phyloP scores from a whole-genome alignment of 2,797 vertebrate genomes.

The Crotalus adamanteus region DNA sequence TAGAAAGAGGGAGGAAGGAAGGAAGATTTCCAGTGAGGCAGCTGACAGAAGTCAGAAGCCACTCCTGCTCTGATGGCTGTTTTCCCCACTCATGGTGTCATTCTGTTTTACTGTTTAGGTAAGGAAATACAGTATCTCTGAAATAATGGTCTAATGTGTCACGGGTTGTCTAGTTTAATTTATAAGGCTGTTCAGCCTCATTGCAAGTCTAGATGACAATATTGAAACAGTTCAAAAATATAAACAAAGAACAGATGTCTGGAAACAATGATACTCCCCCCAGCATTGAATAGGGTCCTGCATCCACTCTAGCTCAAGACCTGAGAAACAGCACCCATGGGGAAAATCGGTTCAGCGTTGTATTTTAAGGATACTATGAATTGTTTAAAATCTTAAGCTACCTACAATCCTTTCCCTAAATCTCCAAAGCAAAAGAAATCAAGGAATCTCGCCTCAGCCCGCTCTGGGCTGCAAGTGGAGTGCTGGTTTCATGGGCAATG shows the following conservation, averaged over 20 bases:
- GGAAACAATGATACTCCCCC: neutral
- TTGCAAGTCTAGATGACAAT: neutral
- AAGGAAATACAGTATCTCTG: neutral
- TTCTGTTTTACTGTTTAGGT: neutral
- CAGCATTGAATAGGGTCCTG: neutral
- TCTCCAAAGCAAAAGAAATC: neutral
- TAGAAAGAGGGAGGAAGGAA: neutral
- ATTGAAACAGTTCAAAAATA: neutral
- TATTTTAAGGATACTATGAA: neutral
- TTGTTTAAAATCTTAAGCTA: neutral
- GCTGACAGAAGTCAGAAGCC: neutral
- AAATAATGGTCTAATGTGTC: neutral
- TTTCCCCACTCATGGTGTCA: neutral
- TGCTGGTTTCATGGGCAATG: neutral
- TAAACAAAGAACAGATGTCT: neutral
- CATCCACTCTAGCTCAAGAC: neutral
- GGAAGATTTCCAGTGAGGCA: neutral
- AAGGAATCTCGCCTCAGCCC: neutral
- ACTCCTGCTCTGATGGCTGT: neutral
- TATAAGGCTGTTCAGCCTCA: neutral
- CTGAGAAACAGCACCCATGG: neutral
- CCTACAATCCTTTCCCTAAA: neutral
- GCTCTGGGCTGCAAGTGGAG: neutral
- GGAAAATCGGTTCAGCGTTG: neutral
- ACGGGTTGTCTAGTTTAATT: neutral